phyloP scores from a whole-genome alignment of 2,113 vertebrate species.

The Potamarius usumacintae region DNA sequence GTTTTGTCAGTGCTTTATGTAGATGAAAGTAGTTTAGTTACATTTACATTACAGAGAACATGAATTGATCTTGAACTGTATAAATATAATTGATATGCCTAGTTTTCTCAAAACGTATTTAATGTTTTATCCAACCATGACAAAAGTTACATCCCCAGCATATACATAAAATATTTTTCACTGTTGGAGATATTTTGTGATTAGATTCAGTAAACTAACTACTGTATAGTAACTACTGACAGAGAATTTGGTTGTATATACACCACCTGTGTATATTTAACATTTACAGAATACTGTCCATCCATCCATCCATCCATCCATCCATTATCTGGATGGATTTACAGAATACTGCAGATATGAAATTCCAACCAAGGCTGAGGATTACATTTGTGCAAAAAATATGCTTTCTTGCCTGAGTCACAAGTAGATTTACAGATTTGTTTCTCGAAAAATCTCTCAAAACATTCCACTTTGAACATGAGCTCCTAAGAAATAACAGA shows the following conservation, averaged over 20 bases:
- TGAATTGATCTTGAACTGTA: neutral
- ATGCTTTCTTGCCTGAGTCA: neutral
- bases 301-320: too few relatives aligned
- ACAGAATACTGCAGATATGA: conserved; percentile 1
- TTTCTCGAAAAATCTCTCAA: neutral
- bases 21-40: neutral
- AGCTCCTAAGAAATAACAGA: neutral
- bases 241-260: too few relatives aligned
- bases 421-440: neutral
- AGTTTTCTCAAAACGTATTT: neutral
- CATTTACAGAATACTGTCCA: conserved; percentile 1
- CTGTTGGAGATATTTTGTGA: neutral
- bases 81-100: neutral
- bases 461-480: neutral
- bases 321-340: too few relatives aligned
- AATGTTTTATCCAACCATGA: neutral
- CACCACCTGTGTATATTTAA: neutral
- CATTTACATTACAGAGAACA: neutral
- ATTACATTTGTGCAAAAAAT: conserved; percentile 5
- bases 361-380: neutral
- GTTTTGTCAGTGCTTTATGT: neutral
- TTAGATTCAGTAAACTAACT: neutral
- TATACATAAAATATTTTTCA: neutral
- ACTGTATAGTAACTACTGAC: neutral
- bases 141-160: neutral